A percentile compares a stretch with the other conserved stretches of the same genome.
These are phyloP conservation scores for Cinara cedri DNA, from an alignment of 2,888 invertebrate genomes.

Conservation along the genomic window DNA sequence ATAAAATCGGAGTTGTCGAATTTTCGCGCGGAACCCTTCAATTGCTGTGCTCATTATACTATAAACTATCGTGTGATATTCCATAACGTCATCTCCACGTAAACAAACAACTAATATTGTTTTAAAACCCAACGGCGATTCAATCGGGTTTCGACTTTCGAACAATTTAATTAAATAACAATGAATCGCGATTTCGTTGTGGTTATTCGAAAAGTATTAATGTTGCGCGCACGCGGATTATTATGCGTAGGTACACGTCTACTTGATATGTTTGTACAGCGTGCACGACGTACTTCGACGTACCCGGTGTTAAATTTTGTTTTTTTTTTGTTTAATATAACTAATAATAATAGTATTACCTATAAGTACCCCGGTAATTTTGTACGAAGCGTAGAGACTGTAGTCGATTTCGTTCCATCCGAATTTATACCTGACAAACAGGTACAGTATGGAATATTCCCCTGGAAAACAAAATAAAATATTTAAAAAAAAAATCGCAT, in stretches of 20 bases:
- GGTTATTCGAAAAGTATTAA: not conserved
- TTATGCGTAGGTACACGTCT: no score
- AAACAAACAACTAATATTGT: slow-evolving; percentile 46
- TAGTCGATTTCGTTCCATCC: slow-evolving; percentile 59
- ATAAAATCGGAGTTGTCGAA: no score
- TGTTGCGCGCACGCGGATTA: no score
- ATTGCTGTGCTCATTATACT: no score
- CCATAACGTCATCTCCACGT: not conserved
- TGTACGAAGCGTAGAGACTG: slow-evolving; percentile 58
- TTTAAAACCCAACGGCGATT: slow-evolving; percentile 21
- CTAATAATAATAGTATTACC: no score
- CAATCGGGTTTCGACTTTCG: no score
- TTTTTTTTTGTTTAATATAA: not conserved
- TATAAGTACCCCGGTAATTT: slow-evolving; percentile 58
- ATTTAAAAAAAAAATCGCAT: no score
- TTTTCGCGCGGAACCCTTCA: no score
- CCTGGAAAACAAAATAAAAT: slow-evolving; percentile 50
- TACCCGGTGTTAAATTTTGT: not conserved
- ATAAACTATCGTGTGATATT: no score
- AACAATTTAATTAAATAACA: slow-evolving; percentile 5
- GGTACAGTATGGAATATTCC: slow-evolving; percentile 59
- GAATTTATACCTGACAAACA: slow-evolving; percentile 58
- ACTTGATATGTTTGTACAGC: not conserved
- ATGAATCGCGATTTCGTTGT: not conserved
- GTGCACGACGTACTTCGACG: not conserved